Conservation (phyloP, 2,113 vertebrate genomes). For the Syngnathus floridae region DNA sequence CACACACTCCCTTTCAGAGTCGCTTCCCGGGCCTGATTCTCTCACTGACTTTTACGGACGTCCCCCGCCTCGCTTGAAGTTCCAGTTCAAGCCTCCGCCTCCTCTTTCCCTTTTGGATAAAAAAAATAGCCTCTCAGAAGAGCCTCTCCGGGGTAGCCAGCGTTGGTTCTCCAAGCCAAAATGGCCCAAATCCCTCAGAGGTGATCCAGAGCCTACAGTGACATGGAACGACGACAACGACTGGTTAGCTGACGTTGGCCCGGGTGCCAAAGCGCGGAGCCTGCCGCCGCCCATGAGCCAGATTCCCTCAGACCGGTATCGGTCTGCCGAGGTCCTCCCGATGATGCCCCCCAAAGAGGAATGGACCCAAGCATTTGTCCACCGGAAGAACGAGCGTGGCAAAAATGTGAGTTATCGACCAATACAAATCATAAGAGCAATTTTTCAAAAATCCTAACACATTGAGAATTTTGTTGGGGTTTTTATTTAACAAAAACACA, state of each 20-base stretch:
- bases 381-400: slow-evolving; percentile 69
- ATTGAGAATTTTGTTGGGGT: too few species aligned
- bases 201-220: slow-evolving; percentile 72
- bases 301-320: slow-evolving; percentile 81
- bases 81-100: slow-evolving; percentile 67
- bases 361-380: slow-evolving; percentile 78
- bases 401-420: slow-evolving; percentile 71
- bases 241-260: slow-evolving; percentile 59
- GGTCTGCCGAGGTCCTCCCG: slow-evolving; percentile 67
- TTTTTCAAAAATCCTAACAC: too few species aligned
- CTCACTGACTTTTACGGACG: slow-evolving; percentile 63
- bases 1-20: slow-evolving; percentile 63
- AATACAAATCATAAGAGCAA: too few species aligned
- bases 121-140: slow-evolving; percentile 50
- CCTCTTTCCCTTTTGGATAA: slow-evolving; percentile 62
- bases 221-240: slow-evolving; percentile 59
- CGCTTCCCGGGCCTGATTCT: slow-evolving; percentile 58
- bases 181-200: slow-evolving; percentile 71
- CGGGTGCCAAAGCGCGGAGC: slow-evolving; percentile 69
- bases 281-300: slow-evolving; percentile 83
- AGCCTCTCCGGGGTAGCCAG: slow-evolving; percentile 61
- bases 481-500: too few species aligned
- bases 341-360: slow-evolving; percentile 73
- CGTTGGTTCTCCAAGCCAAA: slow-evolving; percentile 83
- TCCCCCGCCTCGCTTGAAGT: slow-evolving; percentile 72